Base-by-base conservation (phyloP, 2,113 vertebrate species). In the Oreochromis tanganicae region DNA sequence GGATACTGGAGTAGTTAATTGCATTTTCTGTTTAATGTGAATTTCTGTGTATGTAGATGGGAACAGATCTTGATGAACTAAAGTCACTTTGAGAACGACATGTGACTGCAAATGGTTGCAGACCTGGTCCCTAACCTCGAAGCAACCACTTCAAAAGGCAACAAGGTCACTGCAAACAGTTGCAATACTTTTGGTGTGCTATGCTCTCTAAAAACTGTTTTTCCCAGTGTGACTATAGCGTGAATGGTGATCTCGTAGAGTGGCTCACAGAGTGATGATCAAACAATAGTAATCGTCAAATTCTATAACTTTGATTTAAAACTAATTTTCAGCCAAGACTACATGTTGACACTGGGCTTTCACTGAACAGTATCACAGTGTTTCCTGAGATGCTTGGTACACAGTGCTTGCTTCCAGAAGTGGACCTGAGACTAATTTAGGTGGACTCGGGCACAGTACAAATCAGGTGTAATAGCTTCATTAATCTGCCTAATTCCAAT, bases 91-190 rank as follows among this genome's bases (percentile, higher is more conserved):
- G 66, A 73, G 21, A 38, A 10, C 1, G 1, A 43, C 11, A 43
- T 14, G 38, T 27, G 38, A 46, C 38, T 27, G 13, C 7, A 43
- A 46, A 24, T 43, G 5, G 66, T 73, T 73, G 7, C 21, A 24
- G 36, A 73, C 66, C 68, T 73, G 41, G 41, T 73, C 38, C 5
- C 41, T 8, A 17, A 27, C 68, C 27, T 46, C 66, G 46, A 24
- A 73, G 21, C 38, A 73, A 73, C 68, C 68, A 46, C 14, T 73
- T 73, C 38, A 46, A 73, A 6, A 73, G 21, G 21, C 68, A 73
- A 10, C 8, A 27, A 73, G 8, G 5, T 17, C 68, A 73, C 68
- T 46, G 8, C 41, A 46, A 73, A 46, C 38, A 27, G 3, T 46
- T 17, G 21, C 68, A 73, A 1, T 17, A 27, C 21, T 73, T 43